Evolutionary conservation across 92 coral and sea anemone genomes (phyloP).

Genomic region (Porites divaricata): DNA sequence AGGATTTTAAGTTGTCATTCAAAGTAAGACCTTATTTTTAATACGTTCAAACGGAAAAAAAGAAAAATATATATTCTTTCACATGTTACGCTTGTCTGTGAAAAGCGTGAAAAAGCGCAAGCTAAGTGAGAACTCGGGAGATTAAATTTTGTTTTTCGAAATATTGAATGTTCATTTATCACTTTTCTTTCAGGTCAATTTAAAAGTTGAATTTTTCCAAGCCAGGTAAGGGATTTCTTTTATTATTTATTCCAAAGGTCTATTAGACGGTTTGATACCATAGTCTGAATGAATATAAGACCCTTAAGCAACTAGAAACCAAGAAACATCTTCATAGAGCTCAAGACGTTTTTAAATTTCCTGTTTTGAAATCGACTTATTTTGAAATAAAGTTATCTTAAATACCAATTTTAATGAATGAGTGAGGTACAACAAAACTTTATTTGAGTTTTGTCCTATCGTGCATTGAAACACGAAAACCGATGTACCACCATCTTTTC

Average conservation of each 20-base stretch:
- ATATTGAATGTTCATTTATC: not conserved
- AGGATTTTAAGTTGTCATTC: not conserved
- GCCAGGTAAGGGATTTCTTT: not conserved
- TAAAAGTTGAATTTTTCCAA: not conserved
- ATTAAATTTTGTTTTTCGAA: not conserved
- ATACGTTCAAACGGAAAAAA: not conserved
- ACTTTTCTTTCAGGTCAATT: not conserved
- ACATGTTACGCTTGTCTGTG: not conserved
- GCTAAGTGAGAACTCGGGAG: not conserved
- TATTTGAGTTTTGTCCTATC: too few species aligned
- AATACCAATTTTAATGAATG: too few species aligned
- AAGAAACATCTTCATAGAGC: too few species aligned
- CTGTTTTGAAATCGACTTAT: too few species aligned
- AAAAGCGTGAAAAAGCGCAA: not conserved
- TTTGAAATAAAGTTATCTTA: too few species aligned
- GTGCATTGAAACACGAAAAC: too few species aligned
- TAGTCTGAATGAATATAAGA: too few species aligned
- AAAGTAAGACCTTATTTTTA: not conserved
- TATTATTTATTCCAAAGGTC: not conserved
- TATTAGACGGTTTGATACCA: too few species aligned
- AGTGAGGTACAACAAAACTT: too few species aligned
- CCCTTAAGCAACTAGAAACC: too few species aligned
- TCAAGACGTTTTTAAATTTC: too few species aligned
- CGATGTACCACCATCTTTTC: too few species aligned
- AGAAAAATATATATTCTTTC: not conserved